Evolutionary conservation across 2,888 invertebrate species (phyloP).

Genomic region (Patella caerulea): DNA sequence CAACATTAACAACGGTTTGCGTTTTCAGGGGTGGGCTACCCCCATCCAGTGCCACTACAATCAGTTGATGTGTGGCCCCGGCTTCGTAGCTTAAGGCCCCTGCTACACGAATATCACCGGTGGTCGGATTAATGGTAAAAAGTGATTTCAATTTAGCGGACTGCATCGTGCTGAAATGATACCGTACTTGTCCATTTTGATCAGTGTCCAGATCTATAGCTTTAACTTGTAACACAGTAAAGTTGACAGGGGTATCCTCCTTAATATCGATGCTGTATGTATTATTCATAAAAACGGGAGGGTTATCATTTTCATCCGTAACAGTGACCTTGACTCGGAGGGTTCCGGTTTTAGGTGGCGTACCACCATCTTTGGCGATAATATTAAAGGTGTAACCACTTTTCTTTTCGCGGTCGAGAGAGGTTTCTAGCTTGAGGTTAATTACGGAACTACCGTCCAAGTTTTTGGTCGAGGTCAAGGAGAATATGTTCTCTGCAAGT

Average conservation of each 20-base stretch:
- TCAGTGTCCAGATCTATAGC: slow-evolving; percentile 55
- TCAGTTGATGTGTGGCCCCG: slow-evolving; percentile 28
- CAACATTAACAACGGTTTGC: slow-evolving; percentile 39
- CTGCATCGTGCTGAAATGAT: slow-evolving; percentile 37
- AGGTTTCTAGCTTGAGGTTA: slow-evolving; percentile 48
- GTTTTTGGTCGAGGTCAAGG: slow-evolving; percentile 48
- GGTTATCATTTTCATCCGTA: slow-evolving; percentile 58
- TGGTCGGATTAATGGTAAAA: slow-evolving; percentile 34
- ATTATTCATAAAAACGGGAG: slow-evolving; percentile 43
- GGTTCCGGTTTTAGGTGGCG: slow-evolving; percentile 42
- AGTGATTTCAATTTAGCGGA: slow-evolving; percentile 28
- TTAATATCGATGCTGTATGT: slow-evolving; percentile 47
- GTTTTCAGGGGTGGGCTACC: slow-evolving; percentile 38
- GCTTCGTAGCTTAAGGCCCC: slow-evolving; percentile 21
- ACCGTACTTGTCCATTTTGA: slow-evolving; percentile 49
- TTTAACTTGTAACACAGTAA: slow-evolving; percentile 22
- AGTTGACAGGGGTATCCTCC: slow-evolving; percentile 34
- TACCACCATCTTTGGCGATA: slow-evolving; percentile 55
- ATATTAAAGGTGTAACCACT: slow-evolving; percentile 51
- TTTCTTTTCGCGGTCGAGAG: slow-evolving; percentile 53
- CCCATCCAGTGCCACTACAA: slow-evolving; percentile 40
- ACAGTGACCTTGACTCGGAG: slow-evolving; percentile 51
- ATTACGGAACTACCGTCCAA: slow-evolving; percentile 54
- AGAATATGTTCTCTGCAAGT: slow-evolving; percentile 45
- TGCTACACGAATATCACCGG: slow-evolving; percentile 28